Evolutionary conservation across 2,113 vertebrate genomes (phyloP), one percentile per base, ranked within the genome.

Genomic region (Scartelaos histophorus): DNA sequence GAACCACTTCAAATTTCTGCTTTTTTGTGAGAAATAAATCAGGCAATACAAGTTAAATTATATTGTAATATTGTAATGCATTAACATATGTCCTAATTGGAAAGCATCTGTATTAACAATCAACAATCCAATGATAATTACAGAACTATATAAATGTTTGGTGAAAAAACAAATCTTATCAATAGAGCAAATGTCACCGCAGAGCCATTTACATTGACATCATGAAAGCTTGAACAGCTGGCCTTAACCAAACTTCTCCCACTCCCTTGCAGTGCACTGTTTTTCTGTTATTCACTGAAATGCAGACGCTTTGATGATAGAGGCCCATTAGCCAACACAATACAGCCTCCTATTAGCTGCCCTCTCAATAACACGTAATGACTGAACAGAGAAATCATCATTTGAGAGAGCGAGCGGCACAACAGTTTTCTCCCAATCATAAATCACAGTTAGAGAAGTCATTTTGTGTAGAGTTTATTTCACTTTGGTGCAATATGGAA

Each of bases 361-460:
- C 34, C 29, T 24, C 25, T 66, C 21, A 68, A 58, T 75, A 71
- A 54, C 25, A 73, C 25, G 45, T 78, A 76, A 77, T 47, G 73
- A 56, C 12, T 22, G 57, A 74, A 68, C 62, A 74, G 3, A 70
- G 17, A 64, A 81, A 79, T 62, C 25, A 69, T 71, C 0, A 61
- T 80, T 76, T 76, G 70, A 57, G 29, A 12, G 15, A 69, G 24
- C 17, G 49, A 75, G 22, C 45, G 54, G 65, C 62, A 49, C n/a
- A 65, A 38, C 24, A 21, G 64, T 22, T 74, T 74, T 62, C 70
- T 67, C 21, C 54, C 70, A 76, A 22, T 67, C 25, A 68, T 73
- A 29, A 70, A 74, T 74, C 70, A 34, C 16, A 38, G 69, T 76
- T 56, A 21, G 25, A 29, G 16, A 70, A 43, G n/a, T 16, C 66